Percentiles rank a stretch among this genome's conserved stretches.
Evolutionary conservation across 2,113 vertebrate species (phyloP).

Genomic region (Callocephalon fimbriatum): DNA sequence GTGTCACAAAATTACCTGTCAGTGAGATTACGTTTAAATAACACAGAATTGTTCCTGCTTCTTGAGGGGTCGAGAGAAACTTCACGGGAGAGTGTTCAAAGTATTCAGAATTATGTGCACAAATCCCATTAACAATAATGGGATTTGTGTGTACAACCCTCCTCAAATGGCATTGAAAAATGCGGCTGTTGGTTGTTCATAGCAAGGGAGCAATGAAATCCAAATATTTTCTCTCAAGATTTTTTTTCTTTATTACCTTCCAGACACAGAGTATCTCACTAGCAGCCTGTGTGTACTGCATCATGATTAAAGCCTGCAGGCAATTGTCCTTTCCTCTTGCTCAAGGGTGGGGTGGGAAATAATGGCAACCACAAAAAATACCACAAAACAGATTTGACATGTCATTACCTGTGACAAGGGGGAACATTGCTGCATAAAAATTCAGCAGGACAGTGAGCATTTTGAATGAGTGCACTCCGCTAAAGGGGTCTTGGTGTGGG

Average conservation of each 20-base stretch:
- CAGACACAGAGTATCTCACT: background rate
- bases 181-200: constrained; percentile 35
- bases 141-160: constrained; percentile 73
- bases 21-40: constrained; percentile 81
- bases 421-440: background rate
- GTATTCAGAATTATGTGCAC: constrained; percentile 74
- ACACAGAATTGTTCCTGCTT: constrained; percentile 78
- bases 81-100: constrained; percentile 78
- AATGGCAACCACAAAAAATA: background rate
- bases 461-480: background rate
- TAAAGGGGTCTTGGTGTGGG: background rate
- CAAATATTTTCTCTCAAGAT: constrained; percentile 29
- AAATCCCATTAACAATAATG: constrained; percentile 79
- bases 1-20: constrained; percentile 84
- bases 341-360: background rate
- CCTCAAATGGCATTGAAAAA: constrained; percentile 70
- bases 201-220: constrained; percentile 52
- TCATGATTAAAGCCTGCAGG: background rate
- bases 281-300: background rate
- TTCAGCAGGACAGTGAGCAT: background rate
- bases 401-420: background rate
- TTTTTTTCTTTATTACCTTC: constrained; percentile 30
- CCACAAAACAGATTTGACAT: background rate
- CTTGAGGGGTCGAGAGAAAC: constrained; percentile 64
- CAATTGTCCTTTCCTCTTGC: background rate